Base-by-base conservation (phyloP, 2,888 invertebrate species). In the Torymus texanus region DNA sequence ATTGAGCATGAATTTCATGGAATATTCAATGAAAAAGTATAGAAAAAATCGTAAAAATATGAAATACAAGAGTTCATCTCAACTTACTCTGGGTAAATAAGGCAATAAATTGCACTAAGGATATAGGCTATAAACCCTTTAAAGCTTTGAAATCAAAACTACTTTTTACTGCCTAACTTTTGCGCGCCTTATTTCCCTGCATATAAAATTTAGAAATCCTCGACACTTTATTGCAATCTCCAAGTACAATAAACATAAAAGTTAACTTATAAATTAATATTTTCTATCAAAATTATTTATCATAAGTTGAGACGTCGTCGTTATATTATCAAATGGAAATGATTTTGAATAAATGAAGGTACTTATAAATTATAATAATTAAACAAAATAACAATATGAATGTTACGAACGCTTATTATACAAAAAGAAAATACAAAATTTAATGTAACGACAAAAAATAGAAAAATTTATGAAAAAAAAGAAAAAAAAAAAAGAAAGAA, bases 1-100 rank as follows among this genome's bases (percentile, higher is more conserved):
- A 29, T 29, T 29, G 29, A 29, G 29, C 29, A 29, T 2, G 29
- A 29, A 29, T 29, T 29, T 29, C 29, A 29, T 29, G 29, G 29
- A 67, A 53, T 67, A 55, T 67, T 51, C 21, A 67, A 24, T 18
- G 14, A 21, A n/a, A 53, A 10, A 13, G 63, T 10, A 11, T 41
- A 41, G 63, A 16, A 63, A 63, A 41, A 10, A 41, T 41, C 63
- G 41, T 63, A 63, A 63, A 63, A 63, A 41, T 41, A 16, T 41
- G 29, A 41, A 63, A 11, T 63, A 63, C 16, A n/a, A 63, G 63
- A 41, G 41, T 29, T 63, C 63, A 50, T 63, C 63, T 63, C 16
- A 63, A 63, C 63, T 63, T 63, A 41, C 11, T 3, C n/a, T 16
- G 11, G 8, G 10, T 63, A 41, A 63, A 63, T 63, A 16, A 50